A percentile compares a stretch with the other conserved stretches of the same genome.
These are phyloP conservation scores for Chaenocephalus aceratus DNA, from an alignment of 2,113 vertebrate genomes.

Conservation along the genomic window DNA sequence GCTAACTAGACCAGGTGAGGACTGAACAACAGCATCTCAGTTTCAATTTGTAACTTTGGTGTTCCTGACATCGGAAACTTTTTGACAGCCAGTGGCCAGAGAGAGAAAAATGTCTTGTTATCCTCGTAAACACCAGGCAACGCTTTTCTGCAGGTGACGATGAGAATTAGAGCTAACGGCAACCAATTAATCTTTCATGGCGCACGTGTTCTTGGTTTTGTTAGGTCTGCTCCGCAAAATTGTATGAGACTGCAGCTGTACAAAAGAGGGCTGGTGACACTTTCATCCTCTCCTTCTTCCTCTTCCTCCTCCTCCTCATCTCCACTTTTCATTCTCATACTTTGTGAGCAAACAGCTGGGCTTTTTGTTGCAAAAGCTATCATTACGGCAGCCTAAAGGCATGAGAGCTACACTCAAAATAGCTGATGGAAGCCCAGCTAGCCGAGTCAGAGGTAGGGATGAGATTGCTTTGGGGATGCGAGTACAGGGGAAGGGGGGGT, in stretches of 20 bases:
- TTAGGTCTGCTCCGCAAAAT: conserved; percentile 48
- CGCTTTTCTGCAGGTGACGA: conserved; percentile 70
- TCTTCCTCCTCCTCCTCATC: conserved; percentile 29
- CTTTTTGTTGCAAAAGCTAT: conserved; percentile 53
- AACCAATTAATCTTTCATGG: conserved; percentile 78
- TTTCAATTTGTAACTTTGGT: conserved; percentile 54
- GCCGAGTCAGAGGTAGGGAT: conserved; percentile 54
- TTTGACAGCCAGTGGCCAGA: conserved; percentile 48
- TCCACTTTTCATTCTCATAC: conserved; percentile 57
- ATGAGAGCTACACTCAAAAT: conserved; percentile 62
- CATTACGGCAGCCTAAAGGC: conserved; percentile 69
- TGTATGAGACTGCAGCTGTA: conserved; percentile 62
- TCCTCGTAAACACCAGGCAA: conserved; percentile 49
- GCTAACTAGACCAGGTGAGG: conserved; percentile 67
- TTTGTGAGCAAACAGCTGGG: conserved; percentile 75
- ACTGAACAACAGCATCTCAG: conserved; percentile 55
- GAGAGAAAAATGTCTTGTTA: conserved; percentile 64
- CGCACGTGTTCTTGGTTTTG: conserved; percentile 72
- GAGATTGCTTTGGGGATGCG: conserved; percentile 52
- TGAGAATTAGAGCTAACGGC: conserved; percentile 65
- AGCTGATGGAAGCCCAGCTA: conserved; percentile 62
- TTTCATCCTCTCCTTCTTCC: conserved; percentile 41
- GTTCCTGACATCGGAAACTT: conserved; percentile 43
- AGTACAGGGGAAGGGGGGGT: background rate
- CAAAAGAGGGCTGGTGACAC: conserved; percentile 58